These are phyloP conservation scores for Adelognathus sp. DNA, from an alignment of 2,888 invertebrate genomes.

Conservation along the genomic window DNA sequence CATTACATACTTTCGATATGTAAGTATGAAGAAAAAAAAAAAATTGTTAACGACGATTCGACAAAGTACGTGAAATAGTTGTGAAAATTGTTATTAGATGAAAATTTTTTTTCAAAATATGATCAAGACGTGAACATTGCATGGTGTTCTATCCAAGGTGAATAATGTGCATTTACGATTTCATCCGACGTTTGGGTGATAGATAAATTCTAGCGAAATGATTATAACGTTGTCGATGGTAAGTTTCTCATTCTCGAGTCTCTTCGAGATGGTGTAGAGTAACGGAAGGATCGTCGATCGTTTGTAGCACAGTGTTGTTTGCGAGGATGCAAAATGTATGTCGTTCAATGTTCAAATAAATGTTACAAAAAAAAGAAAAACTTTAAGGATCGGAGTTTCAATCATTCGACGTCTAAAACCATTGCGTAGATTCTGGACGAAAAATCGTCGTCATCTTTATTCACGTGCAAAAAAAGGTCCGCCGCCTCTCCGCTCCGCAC, in stretches of 20 bases:
- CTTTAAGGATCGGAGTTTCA: not conserved
- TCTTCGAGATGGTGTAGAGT: not conserved
- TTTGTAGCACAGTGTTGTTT: no score
- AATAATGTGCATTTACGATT: not conserved
- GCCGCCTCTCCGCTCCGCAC: not conserved
- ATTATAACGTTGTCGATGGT: not conserved
- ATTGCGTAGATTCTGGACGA: not conserved
- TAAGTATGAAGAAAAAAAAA: no score
- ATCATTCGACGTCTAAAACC: not conserved
- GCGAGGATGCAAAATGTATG: not conserved
- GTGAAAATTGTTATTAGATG: not conserved
- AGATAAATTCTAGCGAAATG: not conserved
- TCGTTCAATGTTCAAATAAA: not conserved
- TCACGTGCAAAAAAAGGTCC: not conserved
- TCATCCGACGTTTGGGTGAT: not conserved
- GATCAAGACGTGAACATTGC: not conserved
- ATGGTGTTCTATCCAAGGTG: not conserved
- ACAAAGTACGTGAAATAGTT: not conserved
- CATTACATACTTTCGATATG: not conserved
- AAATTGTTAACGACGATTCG: no score
- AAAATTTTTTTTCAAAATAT: not conserved
- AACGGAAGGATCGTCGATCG: not conserved
- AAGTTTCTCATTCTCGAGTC: not conserved
- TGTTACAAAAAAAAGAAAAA: slow-evolving; percentile 3
- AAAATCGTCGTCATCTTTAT: not conserved